Evolutionary conservation across 2,113 vertebrate genomes (phyloP).

Genomic region (Pachyramphus minor): DNA sequence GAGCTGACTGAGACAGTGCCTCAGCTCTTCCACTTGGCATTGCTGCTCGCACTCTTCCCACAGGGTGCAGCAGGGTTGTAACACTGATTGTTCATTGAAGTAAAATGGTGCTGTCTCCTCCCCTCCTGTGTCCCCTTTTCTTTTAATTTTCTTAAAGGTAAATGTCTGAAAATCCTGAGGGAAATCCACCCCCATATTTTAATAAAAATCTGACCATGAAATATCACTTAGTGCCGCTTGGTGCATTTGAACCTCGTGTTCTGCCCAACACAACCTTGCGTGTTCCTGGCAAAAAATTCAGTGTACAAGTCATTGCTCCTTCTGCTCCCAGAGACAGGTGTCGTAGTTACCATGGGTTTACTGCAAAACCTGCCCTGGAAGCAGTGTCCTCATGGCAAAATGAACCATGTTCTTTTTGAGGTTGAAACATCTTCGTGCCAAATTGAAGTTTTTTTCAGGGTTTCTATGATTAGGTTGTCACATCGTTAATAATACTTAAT

Average conservation of each 20-base stretch:
- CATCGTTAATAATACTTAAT: no score
- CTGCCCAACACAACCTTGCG: fast-evolving
- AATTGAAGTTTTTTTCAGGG: fast-evolving
- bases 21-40: neutral
- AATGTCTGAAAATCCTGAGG: neutral
- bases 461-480: neutral
- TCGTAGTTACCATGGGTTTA: neutral
- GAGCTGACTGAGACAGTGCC: fast-evolving
- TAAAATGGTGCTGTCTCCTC: neutral
- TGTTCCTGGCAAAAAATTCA: neutral
- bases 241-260: fast-evolving
- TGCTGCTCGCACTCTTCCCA: neutral
- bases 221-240: neutral
- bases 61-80: no score
- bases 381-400: neutral
- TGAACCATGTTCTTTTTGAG: fast-evolving
- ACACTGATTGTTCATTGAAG: neutral
- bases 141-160: neutral
- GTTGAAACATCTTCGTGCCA: neutral
- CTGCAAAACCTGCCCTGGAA: neutral
- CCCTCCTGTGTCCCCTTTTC: neutral
- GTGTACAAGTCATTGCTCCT: neutral
- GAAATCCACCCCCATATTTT: fast-evolving
- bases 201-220: neutral
- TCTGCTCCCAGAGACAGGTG: neutral